Evolutionary conservation across 2,113 vertebrate genomes (phyloP).

Genomic region (Melospiza melodia): DNA sequence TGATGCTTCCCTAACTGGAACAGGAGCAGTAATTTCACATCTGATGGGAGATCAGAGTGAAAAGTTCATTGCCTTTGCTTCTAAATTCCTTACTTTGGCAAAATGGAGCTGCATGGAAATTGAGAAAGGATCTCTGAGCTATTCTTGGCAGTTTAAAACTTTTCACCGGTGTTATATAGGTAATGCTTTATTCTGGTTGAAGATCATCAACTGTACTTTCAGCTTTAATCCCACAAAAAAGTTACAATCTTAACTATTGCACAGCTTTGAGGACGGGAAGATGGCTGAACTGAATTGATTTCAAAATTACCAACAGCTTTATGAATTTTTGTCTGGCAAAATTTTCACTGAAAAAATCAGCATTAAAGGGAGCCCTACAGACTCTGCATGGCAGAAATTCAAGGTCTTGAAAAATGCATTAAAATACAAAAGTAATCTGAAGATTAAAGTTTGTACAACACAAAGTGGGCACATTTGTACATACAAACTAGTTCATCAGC

Average conservation of each 20-base stretch:
- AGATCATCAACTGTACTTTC: slow-evolving; percentile 1
- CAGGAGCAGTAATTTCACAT: slow-evolving; percentile 33
- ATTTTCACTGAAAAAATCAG: not conserved
- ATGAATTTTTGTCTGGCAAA: not conserved
- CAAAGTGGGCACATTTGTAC: rapidly evolving
- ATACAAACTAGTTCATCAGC: not conserved
- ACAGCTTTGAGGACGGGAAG: not conserved
- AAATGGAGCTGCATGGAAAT: not conserved
- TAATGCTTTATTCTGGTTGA: not conserved
- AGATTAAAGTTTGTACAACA: not conserved
- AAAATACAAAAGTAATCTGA: not conserved
- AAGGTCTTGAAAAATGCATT: not conserved
- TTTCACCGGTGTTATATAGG: not conserved
- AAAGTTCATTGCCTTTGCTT: slow-evolving; percentile 24
- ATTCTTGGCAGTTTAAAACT: not conserved
- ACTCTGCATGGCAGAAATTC: not conserved
- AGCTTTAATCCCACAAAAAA: not conserved
- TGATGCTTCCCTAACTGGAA: slow-evolving; percentile 11
- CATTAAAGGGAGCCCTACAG: not conserved
- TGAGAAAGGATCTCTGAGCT: not conserved
- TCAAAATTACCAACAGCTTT: not conserved
- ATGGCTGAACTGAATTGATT: not conserved
- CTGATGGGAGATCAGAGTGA: slow-evolving; percentile 2
- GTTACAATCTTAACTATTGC: not conserved
- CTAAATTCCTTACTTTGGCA: not conserved